A percentile compares a stretch with the other conserved stretches of the same genome.
Evolutionary conservation across 2,888 invertebrate genomes (phyloP).

Genomic region (Ptilodon capucinus): DNA sequence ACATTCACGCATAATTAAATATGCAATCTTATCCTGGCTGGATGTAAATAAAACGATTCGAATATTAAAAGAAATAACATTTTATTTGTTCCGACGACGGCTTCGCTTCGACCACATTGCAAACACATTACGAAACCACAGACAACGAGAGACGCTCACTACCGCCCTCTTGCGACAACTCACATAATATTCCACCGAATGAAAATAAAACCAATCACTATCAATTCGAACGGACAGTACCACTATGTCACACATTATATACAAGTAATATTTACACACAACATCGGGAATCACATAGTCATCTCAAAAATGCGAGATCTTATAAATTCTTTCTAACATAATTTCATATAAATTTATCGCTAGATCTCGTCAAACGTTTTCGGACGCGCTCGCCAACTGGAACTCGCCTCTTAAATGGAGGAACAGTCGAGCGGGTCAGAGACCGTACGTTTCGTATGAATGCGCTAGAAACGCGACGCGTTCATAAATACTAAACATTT

Average conservation of each 20-base stretch:
- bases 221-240: conserved; percentile 33
- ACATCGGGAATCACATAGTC: conserved; percentile 25
- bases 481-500: conserved; percentile 8
- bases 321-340: conserved; percentile 21
- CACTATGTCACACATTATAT: conserved; percentile 39
- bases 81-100: conserved; percentile 64
- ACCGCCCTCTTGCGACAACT: neutral
- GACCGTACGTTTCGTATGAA: conserved; percentile 26
- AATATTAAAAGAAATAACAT: conserved; percentile 70
- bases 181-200: conserved; percentile 13
- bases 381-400: too few species aligned
- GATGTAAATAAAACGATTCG: conserved; percentile 26
- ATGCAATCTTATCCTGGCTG: neutral
- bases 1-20: neutral
- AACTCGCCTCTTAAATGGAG: too few species aligned
- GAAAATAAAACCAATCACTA: conserved; percentile 45
- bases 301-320: conserved; percentile 24
- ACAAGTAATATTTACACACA: conserved; percentile 51
- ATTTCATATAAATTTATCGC: conserved; percentile 28
- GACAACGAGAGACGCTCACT: conserved; percentile 10
- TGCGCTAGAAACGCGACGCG: conserved; percentile 6
- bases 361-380: conserved; percentile 23
- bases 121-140: conserved; percentile 32
- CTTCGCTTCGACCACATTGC: conserved; percentile 42
- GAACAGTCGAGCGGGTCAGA: too few species aligned